Evolutionary conservation across 2,888 invertebrate genomes (phyloP).

Genomic region (Drosophila prolongata): DNA sequence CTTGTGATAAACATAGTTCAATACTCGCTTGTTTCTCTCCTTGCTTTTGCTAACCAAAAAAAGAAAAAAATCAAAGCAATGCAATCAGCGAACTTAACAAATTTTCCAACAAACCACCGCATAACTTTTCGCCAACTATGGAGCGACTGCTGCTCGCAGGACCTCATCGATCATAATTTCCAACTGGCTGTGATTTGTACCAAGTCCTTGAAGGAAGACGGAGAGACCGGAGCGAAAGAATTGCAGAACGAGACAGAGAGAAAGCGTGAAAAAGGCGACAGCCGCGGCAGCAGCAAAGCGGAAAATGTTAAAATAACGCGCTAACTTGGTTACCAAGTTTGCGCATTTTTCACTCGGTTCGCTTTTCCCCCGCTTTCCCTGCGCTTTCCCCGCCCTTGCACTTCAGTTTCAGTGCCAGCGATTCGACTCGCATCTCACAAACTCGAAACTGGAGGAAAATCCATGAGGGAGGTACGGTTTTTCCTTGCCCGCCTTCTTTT

Average conservation of each 20-base stretch:
- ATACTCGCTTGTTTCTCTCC: background rate
- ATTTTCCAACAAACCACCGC: conserved; percentile 69
- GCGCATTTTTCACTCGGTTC: conserved; percentile 79
- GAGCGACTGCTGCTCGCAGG: conserved; percentile 45
- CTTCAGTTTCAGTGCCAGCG: conserved; percentile 16
- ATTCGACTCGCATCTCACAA: conserved; percentile 46
- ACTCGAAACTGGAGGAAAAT: conserved; percentile 4
- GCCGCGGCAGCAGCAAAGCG: conserved; percentile 64
- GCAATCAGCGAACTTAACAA: conserved; percentile 74
- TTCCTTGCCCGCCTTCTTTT: conserved; percentile 58
- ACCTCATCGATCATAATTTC: conserved; percentile 77
- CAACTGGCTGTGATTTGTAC: conserved; percentile 73
- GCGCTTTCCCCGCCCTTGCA: background rate
- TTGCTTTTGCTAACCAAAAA: background rate
- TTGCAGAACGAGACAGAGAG: conserved; percentile 3
- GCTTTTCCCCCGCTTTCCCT: conserved; percentile 19
- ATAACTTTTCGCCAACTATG: conserved; percentile 55
- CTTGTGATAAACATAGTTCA: background rate
- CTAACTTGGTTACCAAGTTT: conserved; percentile 81
- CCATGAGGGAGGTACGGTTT: conserved; percentile 14
- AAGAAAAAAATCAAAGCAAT: conserved; percentile 39
- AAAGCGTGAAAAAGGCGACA: conserved; percentile 47
- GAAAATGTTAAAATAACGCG: conserved; percentile 79
- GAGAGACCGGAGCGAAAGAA: conserved; percentile 16
- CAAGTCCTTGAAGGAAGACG: conserved; percentile 64